phyloP scores from a whole-genome alignment of 2,888 invertebrate genomes.

The Sinodicranocentrus sp. region DNA sequence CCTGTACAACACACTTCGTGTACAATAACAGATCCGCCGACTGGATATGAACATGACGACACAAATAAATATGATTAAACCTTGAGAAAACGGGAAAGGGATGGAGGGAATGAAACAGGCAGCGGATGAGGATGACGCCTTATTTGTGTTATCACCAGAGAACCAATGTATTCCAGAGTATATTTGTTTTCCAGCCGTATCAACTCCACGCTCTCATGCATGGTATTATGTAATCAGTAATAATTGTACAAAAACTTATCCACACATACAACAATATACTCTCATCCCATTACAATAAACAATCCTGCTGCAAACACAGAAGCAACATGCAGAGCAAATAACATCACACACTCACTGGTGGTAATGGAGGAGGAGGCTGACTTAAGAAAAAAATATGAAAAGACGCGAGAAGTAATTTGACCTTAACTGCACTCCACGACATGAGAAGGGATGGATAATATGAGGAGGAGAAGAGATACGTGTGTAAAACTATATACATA shows the following conservation, averaged over 20 bases:
- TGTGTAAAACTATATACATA: neutral
- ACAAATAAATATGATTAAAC: too few relatives aligned
- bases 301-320: neutral
- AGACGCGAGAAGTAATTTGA: constrained; percentile 64
- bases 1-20: too few relatives aligned
- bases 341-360: constrained; percentile 22
- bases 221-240: constrained; percentile 5
- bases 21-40: too few relatives aligned
- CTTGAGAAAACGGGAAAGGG: too few relatives aligned
- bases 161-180: constrained; percentile 1
- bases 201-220: too few relatives aligned
- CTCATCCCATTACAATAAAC: constrained; percentile 14
- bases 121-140: constrained; percentile 36
- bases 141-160: constrained; percentile 49
- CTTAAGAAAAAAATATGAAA: constrained; percentile 8
- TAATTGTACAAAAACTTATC: neutral
- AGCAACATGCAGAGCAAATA: constrained; percentile 10
- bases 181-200: neutral
- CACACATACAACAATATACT: neutral
- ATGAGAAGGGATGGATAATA: constrained; percentile 53
- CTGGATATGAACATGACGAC: too few relatives aligned
- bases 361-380: constrained; percentile 27
- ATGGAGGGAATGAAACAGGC: too few relatives aligned
- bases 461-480: neutral
- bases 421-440: constrained; percentile 41